Conservation (phyloP, 2,113 vertebrate genomes). For the Stercorarius parasiticus region DNA sequence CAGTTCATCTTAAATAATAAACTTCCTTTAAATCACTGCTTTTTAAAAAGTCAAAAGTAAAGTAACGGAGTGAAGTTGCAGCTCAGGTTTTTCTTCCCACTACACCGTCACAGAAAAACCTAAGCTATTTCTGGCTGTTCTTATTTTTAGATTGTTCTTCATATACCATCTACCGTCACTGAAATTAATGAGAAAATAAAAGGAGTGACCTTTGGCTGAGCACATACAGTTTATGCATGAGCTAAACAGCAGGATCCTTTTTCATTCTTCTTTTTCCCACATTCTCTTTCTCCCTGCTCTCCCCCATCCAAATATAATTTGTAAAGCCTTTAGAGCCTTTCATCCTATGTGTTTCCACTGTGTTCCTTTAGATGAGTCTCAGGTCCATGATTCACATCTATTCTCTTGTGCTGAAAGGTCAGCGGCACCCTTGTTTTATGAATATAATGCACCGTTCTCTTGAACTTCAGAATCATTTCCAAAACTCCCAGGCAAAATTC, state of each 20-base stretch:
- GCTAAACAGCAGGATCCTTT: slow-evolving; percentile 40
- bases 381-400: slow-evolving; percentile 5
- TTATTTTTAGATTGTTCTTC: slow-evolving; percentile 58
- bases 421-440: slow-evolving; percentile 17
- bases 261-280: slow-evolving; percentile 39
- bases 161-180: not conserved
- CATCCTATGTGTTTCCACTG: slow-evolving; percentile 10
- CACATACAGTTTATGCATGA: slow-evolving; percentile 52
- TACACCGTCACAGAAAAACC: not conserved
- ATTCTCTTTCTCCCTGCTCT: slow-evolving; percentile 34
- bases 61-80: not conserved
- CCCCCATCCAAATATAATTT: slow-evolving; percentile 29
- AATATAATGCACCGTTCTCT: not conserved
- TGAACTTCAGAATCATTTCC: not conserved
- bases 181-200: slow-evolving; percentile 68
- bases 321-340: slow-evolving; percentile 44
- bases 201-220: slow-evolving; percentile 64
- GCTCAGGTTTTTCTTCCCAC: slow-evolving; percentile 2
- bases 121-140: slow-evolving; percentile 22
- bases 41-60: slow-evolving; percentile 3
- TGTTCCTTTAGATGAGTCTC: not conserved
- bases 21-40: not conserved
- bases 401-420: slow-evolving; percentile 34
- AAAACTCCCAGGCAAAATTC: slow-evolving; percentile 10
- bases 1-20: not conserved